Evolutionary conservation across 2,113 vertebrate species (phyloP), one percentile per base, ranked within the genome.

Genomic region (Crocuta crocuta): DNA sequence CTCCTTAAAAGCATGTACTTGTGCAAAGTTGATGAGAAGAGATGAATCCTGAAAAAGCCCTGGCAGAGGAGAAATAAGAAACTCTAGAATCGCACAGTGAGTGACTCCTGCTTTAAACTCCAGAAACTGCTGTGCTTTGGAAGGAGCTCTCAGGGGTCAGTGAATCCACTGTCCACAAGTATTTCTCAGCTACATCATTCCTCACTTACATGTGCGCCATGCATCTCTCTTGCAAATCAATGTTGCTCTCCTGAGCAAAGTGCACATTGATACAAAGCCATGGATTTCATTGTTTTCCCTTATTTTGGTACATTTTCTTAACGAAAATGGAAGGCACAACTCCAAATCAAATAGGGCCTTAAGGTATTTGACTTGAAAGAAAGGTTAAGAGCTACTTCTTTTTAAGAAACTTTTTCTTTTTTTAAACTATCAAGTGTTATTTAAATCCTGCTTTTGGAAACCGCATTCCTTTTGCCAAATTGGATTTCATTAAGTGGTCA

Each of bases 361-460:
- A 21, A 73, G 84, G 85, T 74, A 45, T 66, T 93, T 93, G 21
- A 66, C 31, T 85, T 96, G 19, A 91, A 19, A 78, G 70, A 58
- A n/a, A 89, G 43, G 31, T 48, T 76, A 65, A 96, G 70, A 95
- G 71, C 23, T 68, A 45, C 28, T 95, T 93, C 58, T 73, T 82
- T 97, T 78, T 23, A 35, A 61, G 63, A 79, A 95, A 93, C 7
- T 10, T 43, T 61, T 61, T 61, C 39, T 83, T 83, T 65, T 70
- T 31, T 81, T 31, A 33, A 66, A 35, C 39, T 70, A n/a, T 33
- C 33, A 95, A 78, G 28, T 79, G 35, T 90, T 70, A 71, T 55
- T 94, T 71, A 82, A 89, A 35, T 84, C 85, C 50, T 73, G 10
- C 76, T 97, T 95, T 88, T 76, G 61, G 63, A 95, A 73, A 82